Evolutionary conservation across 2,888 invertebrate genomes (phyloP).

Genomic region (Drosophila pseudotalamancana): DNA sequence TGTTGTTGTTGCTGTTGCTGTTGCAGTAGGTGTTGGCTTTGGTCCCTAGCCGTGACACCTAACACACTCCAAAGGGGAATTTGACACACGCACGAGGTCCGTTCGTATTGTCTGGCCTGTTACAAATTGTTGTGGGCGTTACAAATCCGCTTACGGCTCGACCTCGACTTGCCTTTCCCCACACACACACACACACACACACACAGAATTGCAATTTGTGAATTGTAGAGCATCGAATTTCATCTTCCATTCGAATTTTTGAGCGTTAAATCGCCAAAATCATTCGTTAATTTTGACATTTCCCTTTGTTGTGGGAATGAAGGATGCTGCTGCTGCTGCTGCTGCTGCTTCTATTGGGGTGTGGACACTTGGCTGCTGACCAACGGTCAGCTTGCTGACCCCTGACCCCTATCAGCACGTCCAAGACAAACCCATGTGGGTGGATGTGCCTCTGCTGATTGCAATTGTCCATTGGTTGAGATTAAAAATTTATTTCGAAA

Average conservation of each 20-base stretch:
- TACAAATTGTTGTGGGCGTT: conserved; percentile 85
- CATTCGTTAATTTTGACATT: conserved; percentile 78
- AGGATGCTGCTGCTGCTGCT: conserved; percentile 1
- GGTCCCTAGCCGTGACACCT: conserved; percentile 40
- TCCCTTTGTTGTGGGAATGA: conserved; percentile 58
- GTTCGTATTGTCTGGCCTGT: conserved; percentile 68
- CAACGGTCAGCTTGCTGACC: conserved; percentile 61
- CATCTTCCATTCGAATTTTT: conserved; percentile 65
- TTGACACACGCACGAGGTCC: conserved; percentile 38
- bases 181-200: conserved; percentile 1
- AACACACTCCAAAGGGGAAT: conserved; percentile 16
- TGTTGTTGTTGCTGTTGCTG: conserved; percentile 6
- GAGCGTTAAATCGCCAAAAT: conserved; percentile 77
- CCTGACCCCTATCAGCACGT: conserved; percentile 55
- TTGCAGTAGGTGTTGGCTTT: conserved; percentile 10
- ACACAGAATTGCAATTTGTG: conserved; percentile 22
- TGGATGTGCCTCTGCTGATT: conserved; percentile 52
- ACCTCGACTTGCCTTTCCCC: conserved; percentile 46
- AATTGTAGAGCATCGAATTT: conserved; percentile 54
- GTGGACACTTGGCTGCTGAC: conserved; percentile 56
- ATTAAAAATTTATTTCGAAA: conserved; percentile 82
- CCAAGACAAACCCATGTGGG: conserved; percentile 61
- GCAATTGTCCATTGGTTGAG: conserved; percentile 57
- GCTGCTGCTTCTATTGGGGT: too few relatives aligned
- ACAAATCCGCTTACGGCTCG: conserved; percentile 82